Evolutionary conservation across 2,113 vertebrate genomes (phyloP), one percentile per base, ranked within the genome.

Genomic region (Hassar affinis): DNA sequence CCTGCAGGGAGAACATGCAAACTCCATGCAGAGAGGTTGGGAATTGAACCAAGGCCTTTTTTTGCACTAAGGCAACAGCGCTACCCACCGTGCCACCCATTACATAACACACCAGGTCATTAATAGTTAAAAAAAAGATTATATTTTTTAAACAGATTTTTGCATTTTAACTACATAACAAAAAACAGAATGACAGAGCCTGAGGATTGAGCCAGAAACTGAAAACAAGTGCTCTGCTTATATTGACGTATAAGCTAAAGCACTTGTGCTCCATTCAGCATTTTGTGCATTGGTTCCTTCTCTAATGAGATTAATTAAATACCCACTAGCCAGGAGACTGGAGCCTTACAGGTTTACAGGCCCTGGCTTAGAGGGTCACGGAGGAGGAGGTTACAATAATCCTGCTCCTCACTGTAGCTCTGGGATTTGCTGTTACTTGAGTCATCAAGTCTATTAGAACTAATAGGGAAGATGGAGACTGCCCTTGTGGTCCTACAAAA

Each of bases 291-390:
- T 87, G n/a, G 87, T 85, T 62, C 80, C 79, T 78, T n/a, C 57
- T 87, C 42, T 90, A 86, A 91, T 90, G 79, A 11, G 87, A 92
- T 91, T 89, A 82, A 90, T 68, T 8, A 80, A 69, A 78, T 15
- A 85, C 59, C 56, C 56, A 84, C 59, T 87, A 25, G 86, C 47
- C 52, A 69, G 68, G 57, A 85, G 56, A n/a, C 0, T 76, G 6
- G 14, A 74, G 69, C 69, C 45, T 25, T 47, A n/a, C 42, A 78
- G 35, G 38, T 57, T 78, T 78, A 61, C 25, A 78, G 12, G 22
- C 51, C 56, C 12, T 62, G 7, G 11, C 10, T 83, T 86, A 49
- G 68, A 89, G 57, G 85, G 76, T 66, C 66, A 88, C 49, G 79
- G 38, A 86, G 57, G 35, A 61, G 52, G 49, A 0, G 82, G 88